Percentiles rank a stretch among this genome's conserved stretches.
These are phyloP conservation scores for Stichodactyla mertensii DNA, from an alignment of 64 coral and sea anemone genomes.

Conservation along the genomic window DNA sequence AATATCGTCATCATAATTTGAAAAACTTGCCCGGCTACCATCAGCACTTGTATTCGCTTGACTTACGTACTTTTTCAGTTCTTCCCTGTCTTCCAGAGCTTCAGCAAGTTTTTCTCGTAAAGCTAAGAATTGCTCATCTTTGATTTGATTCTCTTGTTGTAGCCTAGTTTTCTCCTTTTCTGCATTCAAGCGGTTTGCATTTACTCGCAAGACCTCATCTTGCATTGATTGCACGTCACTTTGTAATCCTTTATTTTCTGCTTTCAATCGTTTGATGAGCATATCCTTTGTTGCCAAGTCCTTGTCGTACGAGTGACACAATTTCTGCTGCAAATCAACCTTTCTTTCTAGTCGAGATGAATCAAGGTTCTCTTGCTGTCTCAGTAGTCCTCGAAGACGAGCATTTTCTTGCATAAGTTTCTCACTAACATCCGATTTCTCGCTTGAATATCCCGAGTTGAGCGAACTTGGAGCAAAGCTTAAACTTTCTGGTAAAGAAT, in stretches of 20 bases:
- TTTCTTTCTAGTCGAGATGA: constrained; percentile 66
- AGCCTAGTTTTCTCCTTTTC: constrained; percentile 61
- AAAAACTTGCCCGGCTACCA: constrained; percentile 15
- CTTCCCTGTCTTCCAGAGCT: constrained; percentile 35
- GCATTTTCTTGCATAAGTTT: constrained; percentile 66
- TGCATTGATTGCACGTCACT: constrained; percentile 60
- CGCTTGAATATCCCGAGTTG: constrained; percentile 25
- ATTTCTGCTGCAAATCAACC: constrained; percentile 61
- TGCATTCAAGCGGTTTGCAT: constrained; percentile 61
- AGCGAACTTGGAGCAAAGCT: constrained; percentile 18
- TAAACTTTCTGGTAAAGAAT: constrained; percentile 17
- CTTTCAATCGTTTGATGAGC: constrained; percentile 63
- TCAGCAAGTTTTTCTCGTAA: constrained; percentile 55
- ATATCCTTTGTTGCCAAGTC: constrained; percentile 66
- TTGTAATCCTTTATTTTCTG: constrained; percentile 68
- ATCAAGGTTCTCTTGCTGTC: constrained; percentile 46
- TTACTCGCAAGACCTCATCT: constrained; percentile 71
- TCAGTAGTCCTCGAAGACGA: constrained; percentile 43
- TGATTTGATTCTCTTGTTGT: constrained; percentile 64
- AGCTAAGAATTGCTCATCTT: constrained; percentile 64
- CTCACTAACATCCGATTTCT: constrained; percentile 36
- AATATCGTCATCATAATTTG: constrained; percentile 38
- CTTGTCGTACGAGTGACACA: constrained; percentile 70
- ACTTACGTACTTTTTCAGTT: constrained; percentile 33
- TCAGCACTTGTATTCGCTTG: constrained; percentile 46